Evolutionary conservation across 2,113 vertebrate species (phyloP).

Genomic region (Oryzias celebensis): DNA sequence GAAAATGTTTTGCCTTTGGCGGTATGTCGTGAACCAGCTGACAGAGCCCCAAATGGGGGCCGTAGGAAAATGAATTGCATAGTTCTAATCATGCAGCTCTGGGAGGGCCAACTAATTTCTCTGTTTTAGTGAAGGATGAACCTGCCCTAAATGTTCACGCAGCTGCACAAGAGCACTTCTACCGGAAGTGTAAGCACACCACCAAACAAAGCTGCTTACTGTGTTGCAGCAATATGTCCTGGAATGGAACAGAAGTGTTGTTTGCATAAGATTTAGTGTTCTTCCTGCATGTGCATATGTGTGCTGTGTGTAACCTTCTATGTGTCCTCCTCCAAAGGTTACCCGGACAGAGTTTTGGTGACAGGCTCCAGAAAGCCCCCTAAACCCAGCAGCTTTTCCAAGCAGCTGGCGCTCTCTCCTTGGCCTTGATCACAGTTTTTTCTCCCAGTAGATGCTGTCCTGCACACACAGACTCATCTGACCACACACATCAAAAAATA

Average conservation of each 20-base stretch:
- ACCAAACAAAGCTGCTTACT: background rate
- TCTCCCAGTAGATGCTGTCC: constrained; percentile 21
- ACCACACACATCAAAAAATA: constrained; percentile 4
- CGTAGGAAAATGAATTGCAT: too few species aligned
- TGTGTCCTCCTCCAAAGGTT: constrained; percentile 53
- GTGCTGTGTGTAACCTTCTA: constrained; percentile 15
- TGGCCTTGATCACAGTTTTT: constrained; percentile 57
- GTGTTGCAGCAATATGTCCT: background rate
- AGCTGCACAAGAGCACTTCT: too few species aligned
- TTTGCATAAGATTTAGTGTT: constrained; percentile 1
- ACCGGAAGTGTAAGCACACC: background rate
- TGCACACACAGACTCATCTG: constrained; percentile 3
- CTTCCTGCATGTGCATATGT: constrained; percentile 7
- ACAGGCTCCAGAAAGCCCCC: constrained; percentile 66
- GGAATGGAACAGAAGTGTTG: constrained; percentile 1
- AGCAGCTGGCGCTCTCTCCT: constrained; percentile 67
- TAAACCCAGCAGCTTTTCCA: constrained; percentile 66
- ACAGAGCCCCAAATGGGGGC: background rate
- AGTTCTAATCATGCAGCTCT: too few species aligned
- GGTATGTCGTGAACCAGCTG: background rate
- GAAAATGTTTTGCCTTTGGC: too few species aligned
- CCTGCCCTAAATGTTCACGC: too few species aligned
- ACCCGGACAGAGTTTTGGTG: constrained; percentile 62
- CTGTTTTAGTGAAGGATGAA: too few species aligned
- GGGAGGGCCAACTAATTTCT: too few species aligned